Percentiles rank a stretch among this genome's conserved stretches.
phyloP scores from a whole-genome alignment of 2,888 invertebrate species.

The Lymantria monacha region DNA sequence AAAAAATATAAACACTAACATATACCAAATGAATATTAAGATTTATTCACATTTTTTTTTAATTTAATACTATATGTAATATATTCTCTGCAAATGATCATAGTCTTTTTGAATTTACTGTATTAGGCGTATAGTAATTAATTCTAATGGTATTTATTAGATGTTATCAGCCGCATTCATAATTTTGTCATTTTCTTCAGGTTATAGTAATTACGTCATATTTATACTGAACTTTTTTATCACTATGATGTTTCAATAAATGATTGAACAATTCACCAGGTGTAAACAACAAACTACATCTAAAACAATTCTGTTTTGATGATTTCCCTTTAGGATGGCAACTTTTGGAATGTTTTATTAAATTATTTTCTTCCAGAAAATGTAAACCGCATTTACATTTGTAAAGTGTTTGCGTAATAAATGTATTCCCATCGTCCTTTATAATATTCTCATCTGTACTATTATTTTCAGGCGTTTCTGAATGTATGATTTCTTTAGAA shows the following conservation, averaged over 20 bases:
- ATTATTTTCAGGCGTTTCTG: neutral
- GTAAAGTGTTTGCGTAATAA: slow-evolving; percentile 40
- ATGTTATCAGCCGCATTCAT: no score
- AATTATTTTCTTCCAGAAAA: slow-evolving; percentile 46
- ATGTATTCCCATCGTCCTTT: slow-evolving; percentile 4
- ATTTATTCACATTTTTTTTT: no score
- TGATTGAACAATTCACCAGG: slow-evolving; percentile 58
- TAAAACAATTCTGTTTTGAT: slow-evolving; percentile 55
- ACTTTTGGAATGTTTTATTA: slow-evolving; percentile 39
- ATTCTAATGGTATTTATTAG: no score
- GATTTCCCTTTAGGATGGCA: slow-evolving; percentile 42
- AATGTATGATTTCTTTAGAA: neutral
- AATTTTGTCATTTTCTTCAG: no score
- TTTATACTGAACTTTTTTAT: slow-evolving; percentile 43
- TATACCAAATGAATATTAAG: no score
- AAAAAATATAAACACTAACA: no score
- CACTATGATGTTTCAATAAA: slow-evolving; percentile 56
- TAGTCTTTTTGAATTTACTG: no score
- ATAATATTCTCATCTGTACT: neutral
- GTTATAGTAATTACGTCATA: slow-evolving; percentile 44
- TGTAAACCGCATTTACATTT: slow-evolving; percentile 61
- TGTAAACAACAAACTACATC: slow-evolving; percentile 57
- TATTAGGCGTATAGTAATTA: no score
- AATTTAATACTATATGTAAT: no score
- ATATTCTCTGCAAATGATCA: no score